Conservation (phyloP, 2,113 vertebrate genomes). For the Mobula hypostoma region DNA sequence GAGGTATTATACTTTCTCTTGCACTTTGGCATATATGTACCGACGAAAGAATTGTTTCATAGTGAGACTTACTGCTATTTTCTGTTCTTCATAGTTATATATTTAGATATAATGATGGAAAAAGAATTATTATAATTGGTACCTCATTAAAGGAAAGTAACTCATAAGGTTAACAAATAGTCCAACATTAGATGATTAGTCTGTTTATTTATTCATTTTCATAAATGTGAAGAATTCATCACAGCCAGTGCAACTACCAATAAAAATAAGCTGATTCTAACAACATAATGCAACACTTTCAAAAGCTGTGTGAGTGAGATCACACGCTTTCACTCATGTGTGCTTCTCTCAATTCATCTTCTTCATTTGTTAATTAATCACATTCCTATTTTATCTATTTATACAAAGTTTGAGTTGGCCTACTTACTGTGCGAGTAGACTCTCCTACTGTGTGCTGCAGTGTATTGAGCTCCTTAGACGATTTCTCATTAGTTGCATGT, state of each 20-base stretch:
- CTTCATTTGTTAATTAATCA: constrained; percentile 35
- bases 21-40: background rate
- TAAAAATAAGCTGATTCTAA: constrained; percentile 32
- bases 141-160: constrained; percentile 21
- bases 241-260: constrained; percentile 14
- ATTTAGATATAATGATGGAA: background rate
- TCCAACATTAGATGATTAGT: constrained; percentile 30
- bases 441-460: background rate
- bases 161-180: constrained; percentile 35
- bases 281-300: constrained; percentile 30
- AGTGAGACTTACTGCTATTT: constrained; percentile 19
- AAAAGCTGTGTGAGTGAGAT: constrained; percentile 23
- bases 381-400: constrained; percentile 26
- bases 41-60: background rate
- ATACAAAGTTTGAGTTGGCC: constrained; percentile 33
- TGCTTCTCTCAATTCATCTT: constrained; percentile 29
- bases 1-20: background rate
- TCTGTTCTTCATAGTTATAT: background rate
- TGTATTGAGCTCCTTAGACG: background rate
- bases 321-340: background rate
- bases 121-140: constrained; percentile 24
- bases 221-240: constrained; percentile 32
- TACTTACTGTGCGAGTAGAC: background rate
- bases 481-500: constrained; percentile 30
- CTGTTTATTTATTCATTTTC: constrained; percentile 18